These are phyloP conservation scores for Lagothrix lagotricha DNA, from an alignment of 2,797 vertebrate genomes.

Conservation along the genomic window DNA sequence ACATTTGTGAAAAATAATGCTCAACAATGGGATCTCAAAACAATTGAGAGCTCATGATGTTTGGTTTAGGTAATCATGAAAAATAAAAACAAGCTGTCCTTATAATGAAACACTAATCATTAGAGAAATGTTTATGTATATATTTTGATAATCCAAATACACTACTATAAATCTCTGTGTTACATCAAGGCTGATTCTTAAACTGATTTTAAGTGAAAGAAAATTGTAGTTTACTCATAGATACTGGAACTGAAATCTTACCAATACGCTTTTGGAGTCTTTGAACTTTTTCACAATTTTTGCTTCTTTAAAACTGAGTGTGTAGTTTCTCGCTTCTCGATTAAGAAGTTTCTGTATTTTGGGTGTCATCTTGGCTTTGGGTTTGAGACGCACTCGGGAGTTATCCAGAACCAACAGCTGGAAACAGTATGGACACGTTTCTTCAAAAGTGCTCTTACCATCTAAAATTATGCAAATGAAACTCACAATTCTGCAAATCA, in stretches of 20 bases:
- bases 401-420: conserved; percentile 90
- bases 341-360: conserved; percentile 88
- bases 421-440: conserved; percentile 90
- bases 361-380: conserved; percentile 88
- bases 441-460: conserved; percentile 50
- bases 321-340: conserved; percentile 84
- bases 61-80: not conserved
- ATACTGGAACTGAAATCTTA: conserved; percentile 83
- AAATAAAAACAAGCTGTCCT: not conserved
- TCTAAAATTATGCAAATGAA: conserved; percentile 70
- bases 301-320: conserved; percentile 89
- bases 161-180: conserved; percentile 13
- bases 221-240: not conserved
- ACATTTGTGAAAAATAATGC: conserved; percentile 35
- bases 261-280: conserved; percentile 89
- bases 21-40: conserved; percentile 29
- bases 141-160: conserved; percentile 4
- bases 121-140: not conserved
- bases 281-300: conserved; percentile 90
- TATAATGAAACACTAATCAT: not conserved
- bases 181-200: not conserved
- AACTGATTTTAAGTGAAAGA: not conserved
- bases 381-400: conserved; percentile 88
- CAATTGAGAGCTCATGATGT: not conserved
- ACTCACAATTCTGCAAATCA: conserved; percentile 26